Percentiles rank a stretch among this genome's conserved stretches.
These are phyloP conservation scores for Cataglyphis cursor DNA, from an alignment of 2,888 invertebrate genomes.

Conservation along the genomic window DNA sequence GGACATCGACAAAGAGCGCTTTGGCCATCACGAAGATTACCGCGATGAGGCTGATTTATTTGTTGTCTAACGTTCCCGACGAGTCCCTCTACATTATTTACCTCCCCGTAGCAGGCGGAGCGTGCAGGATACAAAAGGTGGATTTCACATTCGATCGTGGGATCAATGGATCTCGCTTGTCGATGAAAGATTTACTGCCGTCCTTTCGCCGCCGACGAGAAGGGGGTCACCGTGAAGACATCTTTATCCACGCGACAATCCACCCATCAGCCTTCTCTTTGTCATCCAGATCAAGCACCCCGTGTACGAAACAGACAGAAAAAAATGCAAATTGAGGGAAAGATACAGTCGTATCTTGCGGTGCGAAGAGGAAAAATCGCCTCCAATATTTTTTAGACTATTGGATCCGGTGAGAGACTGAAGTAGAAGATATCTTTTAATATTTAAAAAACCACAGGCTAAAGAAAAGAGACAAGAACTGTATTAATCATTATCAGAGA, in stretches of 20 bases:
- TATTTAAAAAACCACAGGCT: constrained; percentile 26
- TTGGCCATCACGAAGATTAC: constrained; percentile 64
- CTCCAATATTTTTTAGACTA: constrained; percentile 63
- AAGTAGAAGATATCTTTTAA: constrained; percentile 45
- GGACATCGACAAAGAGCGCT: constrained; percentile 54
- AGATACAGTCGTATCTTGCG: constrained; percentile 55
- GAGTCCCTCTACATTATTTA: constrained; percentile 63
- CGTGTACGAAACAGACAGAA: constrained; percentile 37
- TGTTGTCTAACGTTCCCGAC: constrained; percentile 58
- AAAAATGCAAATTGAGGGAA: constrained; percentile 69
- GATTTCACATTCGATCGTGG: constrained; percentile 57
- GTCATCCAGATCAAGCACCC: constrained; percentile 55
- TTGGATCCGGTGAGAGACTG: constrained; percentile 25
- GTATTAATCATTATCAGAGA: constrained; percentile 1
- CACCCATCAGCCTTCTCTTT: constrained; percentile 69
- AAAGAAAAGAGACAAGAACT: not conserved
- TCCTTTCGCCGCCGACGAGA: constrained; percentile 63
- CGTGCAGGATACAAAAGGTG: constrained; percentile 46
- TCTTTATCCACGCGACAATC: constrained; percentile 68
- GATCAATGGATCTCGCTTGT: constrained; percentile 66
- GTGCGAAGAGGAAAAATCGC: constrained; percentile 63
- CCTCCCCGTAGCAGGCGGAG: constrained; percentile 29
- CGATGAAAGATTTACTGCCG: constrained; percentile 68
- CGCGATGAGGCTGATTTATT: constrained; percentile 62
- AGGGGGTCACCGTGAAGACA: constrained; percentile 64